Conservation (phyloP, 2,113 vertebrate genomes). For the Ptilorrhoa leucosticta region DNA sequence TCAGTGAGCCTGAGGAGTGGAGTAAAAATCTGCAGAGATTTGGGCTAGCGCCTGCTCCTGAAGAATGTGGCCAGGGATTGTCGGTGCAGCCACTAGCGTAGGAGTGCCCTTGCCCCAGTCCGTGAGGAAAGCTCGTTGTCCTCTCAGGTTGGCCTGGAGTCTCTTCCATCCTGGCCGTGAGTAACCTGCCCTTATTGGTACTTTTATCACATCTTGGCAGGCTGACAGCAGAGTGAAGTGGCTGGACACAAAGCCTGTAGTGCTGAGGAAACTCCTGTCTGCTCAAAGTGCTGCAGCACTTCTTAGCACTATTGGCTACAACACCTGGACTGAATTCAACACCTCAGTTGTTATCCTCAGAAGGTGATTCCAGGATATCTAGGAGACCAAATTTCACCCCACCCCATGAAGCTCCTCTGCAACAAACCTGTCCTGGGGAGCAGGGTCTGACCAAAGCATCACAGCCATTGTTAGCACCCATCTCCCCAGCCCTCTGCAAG, state of each 20-base stretch:
- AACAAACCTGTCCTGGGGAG: not conserved
- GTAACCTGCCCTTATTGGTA: not conserved
- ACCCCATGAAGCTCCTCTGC: not conserved
- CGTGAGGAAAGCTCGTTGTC: not conserved
- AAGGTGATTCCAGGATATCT: not conserved
- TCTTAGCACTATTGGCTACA: not conserved
- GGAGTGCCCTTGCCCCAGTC: not conserved
- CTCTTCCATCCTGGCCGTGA: not conserved
- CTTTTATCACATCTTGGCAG: not conserved
- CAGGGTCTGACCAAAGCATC: not conserved
- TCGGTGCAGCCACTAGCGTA: not conserved
- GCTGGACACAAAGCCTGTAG: not conserved
- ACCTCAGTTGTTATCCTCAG: not conserved
- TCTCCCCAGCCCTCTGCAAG: not conserved
- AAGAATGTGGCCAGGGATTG: fast-evolving
- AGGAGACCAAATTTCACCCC: not conserved
- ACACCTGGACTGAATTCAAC: not conserved
- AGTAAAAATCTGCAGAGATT: not conserved
- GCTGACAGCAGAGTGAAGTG: not conserved
- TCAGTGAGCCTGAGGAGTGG: not conserved
- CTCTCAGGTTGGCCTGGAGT: not conserved
- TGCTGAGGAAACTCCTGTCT: not conserved
- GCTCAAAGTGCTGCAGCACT: not conserved
- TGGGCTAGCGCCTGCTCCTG: not conserved
- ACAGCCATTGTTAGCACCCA: fast-evolving